phyloP scores from a whole-genome alignment of 2,888 invertebrate genomes.

The Endomychus coccineus region DNA sequence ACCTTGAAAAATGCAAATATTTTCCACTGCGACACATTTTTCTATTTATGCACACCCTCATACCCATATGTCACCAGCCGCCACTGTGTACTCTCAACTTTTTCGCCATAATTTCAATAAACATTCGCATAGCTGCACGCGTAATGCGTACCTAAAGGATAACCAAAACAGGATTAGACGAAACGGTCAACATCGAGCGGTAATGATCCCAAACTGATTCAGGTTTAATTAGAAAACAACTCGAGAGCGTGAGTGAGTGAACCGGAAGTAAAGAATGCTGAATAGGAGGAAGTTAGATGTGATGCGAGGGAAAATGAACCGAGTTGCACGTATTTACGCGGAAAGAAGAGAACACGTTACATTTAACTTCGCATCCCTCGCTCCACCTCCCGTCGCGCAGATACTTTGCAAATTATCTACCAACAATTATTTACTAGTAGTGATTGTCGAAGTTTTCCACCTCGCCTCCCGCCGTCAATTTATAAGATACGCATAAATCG shows the following conservation, averaged over 20 bases:
- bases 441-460: no score
- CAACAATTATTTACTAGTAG: slow-evolving; percentile 25
- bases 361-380: slow-evolving; percentile 25
- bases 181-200: slow-evolving; percentile 10
- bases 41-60: no score
- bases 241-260: slow-evolving; percentile 16
- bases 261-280: slow-evolving; percentile 27
- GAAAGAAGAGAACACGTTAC: slow-evolving; percentile 26
- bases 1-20: no score
- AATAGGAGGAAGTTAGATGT: slow-evolving; percentile 24
- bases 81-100: no score
- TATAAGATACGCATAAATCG: no score
- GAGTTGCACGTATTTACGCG: slow-evolving; percentile 22
- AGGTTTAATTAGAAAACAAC: slow-evolving; percentile 24
- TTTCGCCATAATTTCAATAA: no score
- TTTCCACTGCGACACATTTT: no score
- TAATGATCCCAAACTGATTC: slow-evolving; percentile 14
- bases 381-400: no score
- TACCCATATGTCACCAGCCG: no score
- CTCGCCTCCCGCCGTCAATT: no score
- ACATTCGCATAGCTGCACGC: no score
- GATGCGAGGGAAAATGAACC: slow-evolving; percentile 23
- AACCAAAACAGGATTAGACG: neutral
- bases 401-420: slow-evolving; percentile 26
- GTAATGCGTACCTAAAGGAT: no score